Conservation (phyloP, 1,140 invertebrate species). For the Bacillus rossius region DNA sequence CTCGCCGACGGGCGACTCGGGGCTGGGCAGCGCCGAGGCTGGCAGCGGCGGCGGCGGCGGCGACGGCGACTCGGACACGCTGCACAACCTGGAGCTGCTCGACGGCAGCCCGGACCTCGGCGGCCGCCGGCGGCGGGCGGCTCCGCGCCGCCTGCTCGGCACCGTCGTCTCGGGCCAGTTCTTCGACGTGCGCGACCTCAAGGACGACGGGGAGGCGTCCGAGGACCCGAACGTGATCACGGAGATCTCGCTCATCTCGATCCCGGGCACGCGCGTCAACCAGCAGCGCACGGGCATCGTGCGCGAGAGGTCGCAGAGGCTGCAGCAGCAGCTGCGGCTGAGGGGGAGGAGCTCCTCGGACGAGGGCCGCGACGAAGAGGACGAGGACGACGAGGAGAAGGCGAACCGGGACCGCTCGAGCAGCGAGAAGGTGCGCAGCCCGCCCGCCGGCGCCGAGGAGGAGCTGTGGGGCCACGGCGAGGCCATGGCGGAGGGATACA, state of each 20-base stretch:
- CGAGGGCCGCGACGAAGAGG: constrained; percentile 42
- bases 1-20: constrained; percentile 53
- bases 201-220: constrained; percentile 44
- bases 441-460: not conserved
- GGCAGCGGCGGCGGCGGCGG: constrained; percentile 40
- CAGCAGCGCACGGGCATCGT: constrained; percentile 40
- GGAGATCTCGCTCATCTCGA: constrained; percentile 48
- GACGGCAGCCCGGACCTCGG: constrained; percentile 28
- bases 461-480: constrained; percentile 52
- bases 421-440: constrained; percentile 38
- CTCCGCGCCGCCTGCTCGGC: constrained; percentile 43
- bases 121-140: not conserved
- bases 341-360: constrained; percentile 31
- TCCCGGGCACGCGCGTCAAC: constrained; percentile 25
- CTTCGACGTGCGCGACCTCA: constrained; percentile 54
- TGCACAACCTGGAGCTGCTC: constrained; percentile 34
- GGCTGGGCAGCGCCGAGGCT: constrained; percentile 47
- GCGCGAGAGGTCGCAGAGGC: constrained; percentile 45
- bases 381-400: constrained; percentile 36
- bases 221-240: constrained; percentile 41
- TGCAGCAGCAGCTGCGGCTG: constrained; percentile 34
- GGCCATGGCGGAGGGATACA: constrained; percentile 56
- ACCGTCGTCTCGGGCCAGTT: constrained; percentile 49
- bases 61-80: constrained; percentile 27
- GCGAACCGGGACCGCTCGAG: constrained; percentile 44